phyloP scores from a whole-genome alignment of 1,140 invertebrate genomes.

The Scaptomyza graminum region DNA sequence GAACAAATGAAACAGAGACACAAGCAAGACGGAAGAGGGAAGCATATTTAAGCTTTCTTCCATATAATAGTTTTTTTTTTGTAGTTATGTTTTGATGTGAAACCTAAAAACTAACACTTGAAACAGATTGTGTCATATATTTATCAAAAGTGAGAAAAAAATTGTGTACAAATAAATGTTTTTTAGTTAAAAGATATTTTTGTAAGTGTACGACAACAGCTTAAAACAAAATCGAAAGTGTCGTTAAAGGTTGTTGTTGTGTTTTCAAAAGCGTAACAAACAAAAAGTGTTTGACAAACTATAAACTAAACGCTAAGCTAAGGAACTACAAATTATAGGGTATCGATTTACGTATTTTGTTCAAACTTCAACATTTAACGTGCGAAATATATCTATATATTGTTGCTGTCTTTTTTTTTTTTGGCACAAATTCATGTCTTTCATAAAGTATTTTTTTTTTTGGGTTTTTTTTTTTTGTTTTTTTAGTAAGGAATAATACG shows the following conservation, averaged over 20 bases:
- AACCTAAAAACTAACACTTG: constrained; percentile 49
- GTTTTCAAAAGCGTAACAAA: constrained; percentile 44
- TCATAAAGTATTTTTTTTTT: constrained; percentile 20
- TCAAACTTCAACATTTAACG: constrained; percentile 69
- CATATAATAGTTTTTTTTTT: constrained; percentile 1
- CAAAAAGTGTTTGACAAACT: constrained; percentile 44
- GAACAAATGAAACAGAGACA: constrained; percentile 77
- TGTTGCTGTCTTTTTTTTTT: constrained; percentile 57
- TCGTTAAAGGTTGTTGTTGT: constrained; percentile 46
- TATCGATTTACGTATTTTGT: constrained; percentile 33
- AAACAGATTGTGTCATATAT: constrained; percentile 46
- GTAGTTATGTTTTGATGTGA: constrained; percentile 15
- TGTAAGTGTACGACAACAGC: constrained; percentile 57
- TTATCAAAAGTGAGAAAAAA: constrained; percentile 37
- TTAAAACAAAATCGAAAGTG: constrained; percentile 58
- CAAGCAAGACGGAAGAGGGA: no score
- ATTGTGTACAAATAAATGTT: constrained; percentile 57
- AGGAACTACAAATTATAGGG: constrained; percentile 37
- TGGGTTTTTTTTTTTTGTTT: constrained; percentile 30
- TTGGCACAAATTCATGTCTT: constrained; percentile 77
- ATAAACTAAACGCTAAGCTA: constrained; percentile 49
- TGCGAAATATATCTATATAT: constrained; percentile 42
- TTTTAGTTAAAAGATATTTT: constrained; percentile 44
- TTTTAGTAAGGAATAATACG: constrained; percentile 45
- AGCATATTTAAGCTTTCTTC: no score